Evolutionary conservation across 1,140 invertebrate genomes (phyloP).

Genomic region (Maniola jurtina): DNA sequence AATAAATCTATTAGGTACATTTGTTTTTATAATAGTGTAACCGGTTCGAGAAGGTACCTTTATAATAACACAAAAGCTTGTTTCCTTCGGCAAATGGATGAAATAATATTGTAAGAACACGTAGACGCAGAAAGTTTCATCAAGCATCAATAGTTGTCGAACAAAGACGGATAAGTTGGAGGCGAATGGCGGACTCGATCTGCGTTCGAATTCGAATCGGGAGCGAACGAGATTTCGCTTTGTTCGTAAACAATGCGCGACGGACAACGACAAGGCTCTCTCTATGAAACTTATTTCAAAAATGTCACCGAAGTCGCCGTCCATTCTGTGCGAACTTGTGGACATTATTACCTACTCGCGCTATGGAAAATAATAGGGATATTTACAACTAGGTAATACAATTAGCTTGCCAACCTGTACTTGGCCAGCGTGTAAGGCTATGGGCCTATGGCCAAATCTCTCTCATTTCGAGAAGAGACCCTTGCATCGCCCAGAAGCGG

Average conservation of each 20-base stretch:
- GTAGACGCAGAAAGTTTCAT: constrained; percentile 50
- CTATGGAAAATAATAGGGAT: background rate
- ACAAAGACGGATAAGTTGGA: constrained; percentile 63
- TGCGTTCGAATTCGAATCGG: constrained; percentile 45
- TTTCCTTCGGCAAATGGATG: constrained; percentile 13
- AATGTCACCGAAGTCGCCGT: constrained; percentile 18
- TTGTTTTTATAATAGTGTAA: too few relatives aligned
- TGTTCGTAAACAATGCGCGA: constrained; percentile 65
- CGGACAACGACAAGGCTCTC: constrained; percentile 41
- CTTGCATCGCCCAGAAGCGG: too few relatives aligned
- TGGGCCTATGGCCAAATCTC: too few relatives aligned
- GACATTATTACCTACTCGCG: background rate
- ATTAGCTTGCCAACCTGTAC: too few relatives aligned
- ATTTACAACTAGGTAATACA: background rate
- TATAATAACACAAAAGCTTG: constrained; percentile 6
- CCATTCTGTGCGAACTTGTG: background rate
- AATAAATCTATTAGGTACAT: too few relatives aligned
- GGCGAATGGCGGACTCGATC: constrained; percentile 46
- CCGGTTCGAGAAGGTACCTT: too few relatives aligned
- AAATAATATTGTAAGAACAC: constrained; percentile 36
- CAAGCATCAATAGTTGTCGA: constrained; percentile 62
- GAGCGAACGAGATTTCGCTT: constrained; percentile 57
- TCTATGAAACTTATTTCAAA: constrained; percentile 59
- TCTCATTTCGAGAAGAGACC: too few relatives aligned
- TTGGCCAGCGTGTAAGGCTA: too few relatives aligned